These are phyloP conservation scores for Acanthosoma haemorrhoidale DNA, from an alignment of 2,888 invertebrate genomes.

Conservation along the genomic window DNA sequence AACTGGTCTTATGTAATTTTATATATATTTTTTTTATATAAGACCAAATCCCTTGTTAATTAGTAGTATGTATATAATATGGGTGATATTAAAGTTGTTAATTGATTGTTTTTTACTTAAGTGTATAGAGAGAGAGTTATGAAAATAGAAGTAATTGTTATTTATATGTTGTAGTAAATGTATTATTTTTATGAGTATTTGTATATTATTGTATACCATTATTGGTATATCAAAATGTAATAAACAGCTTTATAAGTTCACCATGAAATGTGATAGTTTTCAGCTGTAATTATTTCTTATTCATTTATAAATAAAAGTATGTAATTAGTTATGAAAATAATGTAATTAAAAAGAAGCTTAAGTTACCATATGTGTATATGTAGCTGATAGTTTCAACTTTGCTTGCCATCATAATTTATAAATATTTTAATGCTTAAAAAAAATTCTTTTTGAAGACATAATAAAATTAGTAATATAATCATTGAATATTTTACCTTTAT, in stretches of 20 bases:
- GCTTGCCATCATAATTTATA: not conserved
- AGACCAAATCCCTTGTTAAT: not conserved
- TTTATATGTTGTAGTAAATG: not conserved
- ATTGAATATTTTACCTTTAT: not conserved
- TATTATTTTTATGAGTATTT: too few species aligned
- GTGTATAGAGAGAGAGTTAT: not conserved
- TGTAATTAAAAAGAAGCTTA: not conserved
- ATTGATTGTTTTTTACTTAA: not conserved
- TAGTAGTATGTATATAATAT: not conserved
- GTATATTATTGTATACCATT: constrained; percentile 11
- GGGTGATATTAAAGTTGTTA: constrained; percentile 1
- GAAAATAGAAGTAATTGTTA: not conserved
- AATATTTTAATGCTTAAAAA: not conserved
- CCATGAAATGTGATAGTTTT: constrained; percentile 1
- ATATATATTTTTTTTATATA: not conserved
- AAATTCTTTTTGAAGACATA: not conserved
- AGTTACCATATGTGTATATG: not conserved
- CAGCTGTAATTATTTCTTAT: not conserved
- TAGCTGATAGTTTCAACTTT: not conserved
- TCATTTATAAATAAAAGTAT: not conserved
- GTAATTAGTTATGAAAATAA: not conserved
- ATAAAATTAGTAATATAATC: not conserved
- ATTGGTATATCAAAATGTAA: not conserved
- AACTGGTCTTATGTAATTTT: not conserved
- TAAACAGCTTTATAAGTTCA: not conserved